Evolutionary conservation across 1,140 invertebrate genomes (phyloP).

Genomic region (Hirudo medicinalis): DNA sequence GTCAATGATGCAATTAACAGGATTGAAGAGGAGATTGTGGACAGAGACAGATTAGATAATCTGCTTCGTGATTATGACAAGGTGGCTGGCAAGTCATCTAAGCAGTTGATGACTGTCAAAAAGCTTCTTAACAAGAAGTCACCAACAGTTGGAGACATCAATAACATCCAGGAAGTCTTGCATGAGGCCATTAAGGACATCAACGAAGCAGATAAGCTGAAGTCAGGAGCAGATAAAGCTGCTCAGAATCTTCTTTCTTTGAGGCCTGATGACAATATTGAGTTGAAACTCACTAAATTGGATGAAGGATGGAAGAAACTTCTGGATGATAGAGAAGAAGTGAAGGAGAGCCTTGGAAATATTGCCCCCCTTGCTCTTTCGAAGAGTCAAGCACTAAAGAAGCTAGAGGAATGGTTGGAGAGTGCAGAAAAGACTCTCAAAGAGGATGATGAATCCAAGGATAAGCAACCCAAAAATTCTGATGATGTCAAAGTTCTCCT

Average conservation of each 20-base stretch:
- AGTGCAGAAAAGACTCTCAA: not conserved
- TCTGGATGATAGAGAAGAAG: not conserved
- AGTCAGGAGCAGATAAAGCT: not conserved
- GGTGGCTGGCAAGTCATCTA: not conserved
- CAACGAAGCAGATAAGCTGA: not conserved
- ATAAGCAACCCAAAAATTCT: too few species aligned
- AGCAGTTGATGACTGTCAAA: not conserved
- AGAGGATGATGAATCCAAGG: not conserved
- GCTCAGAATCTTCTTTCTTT: not conserved
- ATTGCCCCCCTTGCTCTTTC: not conserved
- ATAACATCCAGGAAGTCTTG: not conserved
- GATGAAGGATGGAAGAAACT: not conserved
- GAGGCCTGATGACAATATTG: not conserved
- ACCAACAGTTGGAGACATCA: not conserved
- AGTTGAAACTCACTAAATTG: not conserved
- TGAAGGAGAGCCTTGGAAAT: not conserved
- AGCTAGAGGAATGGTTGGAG: constrained; percentile 4
- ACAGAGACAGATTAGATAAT: not conserved
- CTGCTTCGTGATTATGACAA: constrained; percentile 2
- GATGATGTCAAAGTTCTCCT: too few species aligned
- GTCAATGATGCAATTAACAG: not conserved
- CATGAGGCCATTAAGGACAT: not conserved
- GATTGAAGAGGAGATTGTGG: not conserved
- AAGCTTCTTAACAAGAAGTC: constrained; percentile 5
- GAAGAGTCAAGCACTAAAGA: not conserved